These are phyloP conservation scores for Cheilosia urbana DNA, from an alignment of 2,888 invertebrate genomes.

Conservation along the genomic window DNA sequence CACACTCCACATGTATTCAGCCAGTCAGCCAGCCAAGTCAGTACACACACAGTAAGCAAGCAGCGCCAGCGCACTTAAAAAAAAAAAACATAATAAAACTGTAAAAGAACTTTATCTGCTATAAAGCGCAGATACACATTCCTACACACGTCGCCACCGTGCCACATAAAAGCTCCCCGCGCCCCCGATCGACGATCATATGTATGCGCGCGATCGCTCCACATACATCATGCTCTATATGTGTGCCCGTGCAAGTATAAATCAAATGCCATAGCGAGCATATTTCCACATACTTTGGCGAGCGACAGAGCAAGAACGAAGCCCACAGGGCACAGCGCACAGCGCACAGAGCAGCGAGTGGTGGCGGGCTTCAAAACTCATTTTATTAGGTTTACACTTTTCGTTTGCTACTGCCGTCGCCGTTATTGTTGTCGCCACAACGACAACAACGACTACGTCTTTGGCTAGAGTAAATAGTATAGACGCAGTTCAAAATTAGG, in stretches of 20 bases:
- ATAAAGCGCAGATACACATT: constrained; percentile 67
- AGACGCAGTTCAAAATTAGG: constrained; percentile 79
- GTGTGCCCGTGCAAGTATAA: constrained; percentile 67
- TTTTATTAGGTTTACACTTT: constrained; percentile 44
- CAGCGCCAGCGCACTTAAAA: constrained; percentile 67
- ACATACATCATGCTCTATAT: constrained; percentile 68
- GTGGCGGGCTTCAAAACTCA: constrained; percentile 61
- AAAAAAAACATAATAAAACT: constrained; percentile 43
- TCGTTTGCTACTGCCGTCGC: constrained; percentile 14
- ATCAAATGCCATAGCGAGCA: constrained; percentile 73
- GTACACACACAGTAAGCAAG: constrained; percentile 63
- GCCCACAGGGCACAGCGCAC: constrained; percentile 51
- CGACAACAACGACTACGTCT: constrained; percentile 30
- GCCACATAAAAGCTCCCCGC: constrained; percentile 67
- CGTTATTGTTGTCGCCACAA: constrained; percentile 13
- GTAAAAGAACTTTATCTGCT: constrained; percentile 73
- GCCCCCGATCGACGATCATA: constrained; percentile 34
- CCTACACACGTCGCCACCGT: constrained; percentile 60
- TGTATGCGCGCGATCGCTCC: constrained; percentile 59
- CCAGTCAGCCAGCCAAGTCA: constrained; percentile 26
- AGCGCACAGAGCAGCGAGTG: constrained; percentile 15
- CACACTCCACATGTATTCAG: constrained; percentile 46
- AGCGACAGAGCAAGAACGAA: constrained; percentile 49
- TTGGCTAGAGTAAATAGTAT: constrained; percentile 66
- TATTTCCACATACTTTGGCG: constrained; percentile 60